Evolutionary conservation across 2,888 invertebrate genomes (phyloP), one percentile per base, ranked within the genome.

Genomic region (Eurytoma californica): DNA sequence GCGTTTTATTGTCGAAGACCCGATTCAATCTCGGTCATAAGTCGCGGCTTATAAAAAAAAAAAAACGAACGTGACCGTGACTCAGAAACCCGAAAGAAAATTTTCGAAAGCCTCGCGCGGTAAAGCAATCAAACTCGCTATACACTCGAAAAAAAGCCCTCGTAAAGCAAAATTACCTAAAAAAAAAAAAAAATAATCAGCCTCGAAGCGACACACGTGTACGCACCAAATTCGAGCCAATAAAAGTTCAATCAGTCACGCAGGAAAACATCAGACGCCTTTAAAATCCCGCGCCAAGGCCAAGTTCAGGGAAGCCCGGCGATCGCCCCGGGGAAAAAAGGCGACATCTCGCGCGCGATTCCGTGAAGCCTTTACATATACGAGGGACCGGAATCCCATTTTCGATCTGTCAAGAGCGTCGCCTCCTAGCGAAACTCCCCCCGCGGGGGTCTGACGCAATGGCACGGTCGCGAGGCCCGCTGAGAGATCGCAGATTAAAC

Each of bases 401-500:
- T 80, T 73, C 73, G 66, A 69, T 73, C 80, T 77, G 80, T 77
- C 80, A 80, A 69, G 68, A 70, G 39, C 47, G 78, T 61, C 72
- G 47, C 16, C 24, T 63, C 20, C 57, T 51, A 63, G 47, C n/a
- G 47, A 49, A 58, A 58, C 66, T 72, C 77, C 74, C 82, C 80
- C 77, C 77, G 76, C 80, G 83, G 63, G 83, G 83, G 81, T 83
- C 85, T 87, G 86, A 86, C 86, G 87, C 84, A 87, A 87, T 18
- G 16, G 20, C 55, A 61, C 85, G 86, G 86, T 86, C 85, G 84
- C 13, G 53, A 20, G n/a, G 28, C 49, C 80, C 72, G 79, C 77
- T 69, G 76, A 84, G 80, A 81, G 89, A 90, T 89, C 88, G 84
- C 87, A 86, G 89, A 89, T 90, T 88, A 89, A 89, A 88, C 87